A percentile compares a stretch with the other conserved stretches of the same genome.
These are phyloP conservation scores for Onthophagus taurus DNA, from an alignment of 1,140 invertebrate genomes.

Conservation along the genomic window DNA sequence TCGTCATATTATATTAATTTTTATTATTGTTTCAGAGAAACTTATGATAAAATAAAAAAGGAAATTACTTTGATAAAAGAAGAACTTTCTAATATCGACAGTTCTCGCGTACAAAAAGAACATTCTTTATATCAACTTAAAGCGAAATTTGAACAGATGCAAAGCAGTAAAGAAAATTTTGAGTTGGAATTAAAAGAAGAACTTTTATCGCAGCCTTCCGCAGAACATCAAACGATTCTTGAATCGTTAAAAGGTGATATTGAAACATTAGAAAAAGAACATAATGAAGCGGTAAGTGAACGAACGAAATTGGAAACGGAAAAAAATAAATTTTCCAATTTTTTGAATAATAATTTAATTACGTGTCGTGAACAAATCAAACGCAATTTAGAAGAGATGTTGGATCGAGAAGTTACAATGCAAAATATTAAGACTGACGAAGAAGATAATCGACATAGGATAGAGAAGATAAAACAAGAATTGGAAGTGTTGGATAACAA, in stretches of 20 bases:
- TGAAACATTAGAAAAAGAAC: constrained; percentile 82
- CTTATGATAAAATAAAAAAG: constrained; percentile 93
- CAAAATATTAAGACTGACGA: constrained; percentile 76
- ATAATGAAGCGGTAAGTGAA: constrained; percentile 90
- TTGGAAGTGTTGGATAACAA: constrained; percentile 72
- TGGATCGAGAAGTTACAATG: constrained; percentile 81
- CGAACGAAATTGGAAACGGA: constrained; percentile 93
- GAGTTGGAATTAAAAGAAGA: constrained; percentile 87
- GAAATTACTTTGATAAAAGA: constrained; percentile 94
- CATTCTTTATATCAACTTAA: constrained; percentile 82
- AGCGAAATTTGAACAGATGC: constrained; percentile 90
- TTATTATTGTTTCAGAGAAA: constrained; percentile 65
- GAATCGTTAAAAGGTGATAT: constrained; percentile 96
- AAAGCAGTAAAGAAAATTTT: constrained; percentile 85
- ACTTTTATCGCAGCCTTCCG: constrained; percentile 70
- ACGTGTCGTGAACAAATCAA: constrained; percentile 77
- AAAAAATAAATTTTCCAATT: constrained; percentile 96
- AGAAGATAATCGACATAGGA: constrained; percentile 65
- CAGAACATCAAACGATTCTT: constrained; percentile 73
- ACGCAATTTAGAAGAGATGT: constrained; percentile 89
- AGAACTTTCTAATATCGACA: constrained; percentile 81
- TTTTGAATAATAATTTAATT: constrained; percentile 95
- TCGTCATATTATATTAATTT: not conserved
- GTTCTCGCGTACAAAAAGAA: constrained; percentile 87
- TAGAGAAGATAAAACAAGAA: constrained; percentile 74